Percentiles rank a stretch among this genome's conserved stretches.
These are phyloP conservation scores for Lochmaea capreae DNA, from an alignment of 2,888 invertebrate genomes.

Conservation along the genomic window DNA sequence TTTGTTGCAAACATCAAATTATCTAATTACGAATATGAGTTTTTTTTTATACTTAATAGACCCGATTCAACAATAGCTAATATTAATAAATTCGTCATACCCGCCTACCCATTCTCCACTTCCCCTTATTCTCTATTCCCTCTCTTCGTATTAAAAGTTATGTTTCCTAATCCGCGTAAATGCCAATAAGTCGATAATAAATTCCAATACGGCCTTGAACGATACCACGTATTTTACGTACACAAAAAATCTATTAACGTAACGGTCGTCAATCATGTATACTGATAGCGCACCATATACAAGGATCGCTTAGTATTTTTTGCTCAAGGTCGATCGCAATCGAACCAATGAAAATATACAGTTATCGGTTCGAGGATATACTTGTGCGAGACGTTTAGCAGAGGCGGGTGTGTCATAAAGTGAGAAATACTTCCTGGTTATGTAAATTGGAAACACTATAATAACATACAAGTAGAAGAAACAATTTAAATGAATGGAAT, in stretches of 20 bases:
- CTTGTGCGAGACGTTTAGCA: too few relatives aligned
- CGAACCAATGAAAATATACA: too few relatives aligned
- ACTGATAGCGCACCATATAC: constrained; percentile 22
- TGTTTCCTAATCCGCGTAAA: constrained; percentile 1
- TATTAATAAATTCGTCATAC: neutral
- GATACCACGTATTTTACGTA: constrained; percentile 30
- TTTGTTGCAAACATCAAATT: too few relatives aligned
- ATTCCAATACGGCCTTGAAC: constrained; percentile 34
- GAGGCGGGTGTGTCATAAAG: too few relatives aligned
- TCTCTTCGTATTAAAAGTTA: neutral
- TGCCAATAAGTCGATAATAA: constrained; percentile 29
- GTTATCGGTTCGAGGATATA: too few relatives aligned
- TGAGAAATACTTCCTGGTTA: too few relatives aligned
- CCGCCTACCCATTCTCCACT: neutral
- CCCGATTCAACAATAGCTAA: too few relatives aligned
- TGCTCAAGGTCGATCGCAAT: neutral
- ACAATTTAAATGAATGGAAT: too few relatives aligned
- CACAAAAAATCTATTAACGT: constrained; percentile 35
- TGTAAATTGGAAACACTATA: too few relatives aligned
- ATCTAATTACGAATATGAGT: too few relatives aligned
- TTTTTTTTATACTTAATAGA: too few relatives aligned
- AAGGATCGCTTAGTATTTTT: neutral
- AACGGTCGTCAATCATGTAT: constrained; percentile 34
- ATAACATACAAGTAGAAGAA: too few relatives aligned
- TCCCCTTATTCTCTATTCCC: neutral